Conservation (phyloP, 2,113 vertebrate genomes). For the Menura novaehollandiae region DNA sequence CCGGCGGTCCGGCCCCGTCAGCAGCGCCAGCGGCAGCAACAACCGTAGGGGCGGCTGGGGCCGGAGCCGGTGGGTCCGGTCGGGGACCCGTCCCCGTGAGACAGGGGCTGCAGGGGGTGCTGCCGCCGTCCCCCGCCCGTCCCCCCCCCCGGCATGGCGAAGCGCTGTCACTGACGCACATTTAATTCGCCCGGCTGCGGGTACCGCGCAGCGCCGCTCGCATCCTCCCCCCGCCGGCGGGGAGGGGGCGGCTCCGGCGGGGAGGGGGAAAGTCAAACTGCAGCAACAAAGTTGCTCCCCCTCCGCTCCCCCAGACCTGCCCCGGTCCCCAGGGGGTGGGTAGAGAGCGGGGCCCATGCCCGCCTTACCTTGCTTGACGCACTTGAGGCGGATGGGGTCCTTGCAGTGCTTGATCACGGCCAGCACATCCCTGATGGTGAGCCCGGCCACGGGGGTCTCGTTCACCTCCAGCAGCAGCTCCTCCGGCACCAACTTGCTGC, state of each 20-base stretch:
- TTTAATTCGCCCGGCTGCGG: constrained; percentile 60
- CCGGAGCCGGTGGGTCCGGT: not conserved
- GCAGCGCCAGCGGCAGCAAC: not conserved
- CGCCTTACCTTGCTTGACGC: constrained; percentile 91
- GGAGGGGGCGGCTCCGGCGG: not conserved
- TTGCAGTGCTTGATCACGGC: constrained; percentile 95
- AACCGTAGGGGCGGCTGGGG: not conserved
- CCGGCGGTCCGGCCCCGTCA: not conserved
- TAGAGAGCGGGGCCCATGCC: not conserved
- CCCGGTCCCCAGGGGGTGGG: not conserved
- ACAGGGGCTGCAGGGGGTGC: not conserved
- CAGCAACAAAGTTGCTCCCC: constrained; percentile 67
- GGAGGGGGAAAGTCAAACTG: constrained; percentile 26
- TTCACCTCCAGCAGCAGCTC: constrained; percentile 94
- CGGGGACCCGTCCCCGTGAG: not conserved
- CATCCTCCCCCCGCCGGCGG: not conserved
- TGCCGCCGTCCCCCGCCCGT: not conserved
- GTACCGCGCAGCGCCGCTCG: constrained; percentile 5
- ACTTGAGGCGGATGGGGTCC: constrained; percentile 94
- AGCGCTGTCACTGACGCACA: constrained; percentile 69
- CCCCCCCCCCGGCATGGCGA: not conserved
- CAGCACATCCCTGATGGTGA: constrained; percentile 92
- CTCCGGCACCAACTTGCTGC: constrained; percentile 82
- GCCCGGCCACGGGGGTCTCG: constrained; percentile 93
- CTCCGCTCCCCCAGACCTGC: not conserved